Percentiles rank a stretch among this genome's conserved stretches.
Evolutionary conservation across 2,113 vertebrate species (phyloP).

Genomic region (Myotis lucifugus): DNA sequence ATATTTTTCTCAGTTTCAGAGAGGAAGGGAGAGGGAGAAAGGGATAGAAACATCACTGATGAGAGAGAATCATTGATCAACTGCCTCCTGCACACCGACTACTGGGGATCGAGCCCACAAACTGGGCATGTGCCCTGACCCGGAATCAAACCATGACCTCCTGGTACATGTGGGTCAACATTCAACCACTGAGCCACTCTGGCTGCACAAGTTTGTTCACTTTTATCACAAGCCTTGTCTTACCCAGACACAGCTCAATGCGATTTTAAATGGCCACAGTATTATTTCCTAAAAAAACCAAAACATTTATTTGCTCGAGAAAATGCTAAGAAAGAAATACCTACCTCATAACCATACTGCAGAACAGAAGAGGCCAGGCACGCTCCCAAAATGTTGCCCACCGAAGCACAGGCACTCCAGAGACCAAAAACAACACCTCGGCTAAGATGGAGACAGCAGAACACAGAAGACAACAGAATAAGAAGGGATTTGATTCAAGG

Average conservation of each 20-base stretch:
- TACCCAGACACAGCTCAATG: not conserved
- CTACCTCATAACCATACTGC: constrained; percentile 96
- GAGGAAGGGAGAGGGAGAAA: no score
- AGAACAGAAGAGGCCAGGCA: constrained; percentile 96
- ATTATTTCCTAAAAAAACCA: not conserved
- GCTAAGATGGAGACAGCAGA: constrained; percentile 77
- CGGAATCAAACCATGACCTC: no score
- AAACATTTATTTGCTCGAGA: not conserved
- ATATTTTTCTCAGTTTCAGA: no score
- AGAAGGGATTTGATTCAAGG: not conserved
- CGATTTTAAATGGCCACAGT: not conserved
- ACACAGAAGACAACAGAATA: fast-evolving
- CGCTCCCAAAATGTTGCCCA: constrained; percentile 96
- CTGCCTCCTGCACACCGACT: no score
- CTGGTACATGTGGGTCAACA: no score
- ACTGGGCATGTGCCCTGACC: no score
- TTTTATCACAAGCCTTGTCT: not conserved
- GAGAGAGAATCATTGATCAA: no score
- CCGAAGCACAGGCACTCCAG: constrained; percentile 98
- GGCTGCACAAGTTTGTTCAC: not conserved
- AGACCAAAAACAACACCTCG: constrained; percentile 96
- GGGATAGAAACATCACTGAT: no score
- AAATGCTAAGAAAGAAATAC: constrained; percentile 30
- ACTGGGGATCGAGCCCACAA: no score
- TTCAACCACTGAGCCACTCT: no score